phyloP scores from a whole-genome alignment of 2,113 vertebrate species.

The Pygoscelis adeliae region DNA sequence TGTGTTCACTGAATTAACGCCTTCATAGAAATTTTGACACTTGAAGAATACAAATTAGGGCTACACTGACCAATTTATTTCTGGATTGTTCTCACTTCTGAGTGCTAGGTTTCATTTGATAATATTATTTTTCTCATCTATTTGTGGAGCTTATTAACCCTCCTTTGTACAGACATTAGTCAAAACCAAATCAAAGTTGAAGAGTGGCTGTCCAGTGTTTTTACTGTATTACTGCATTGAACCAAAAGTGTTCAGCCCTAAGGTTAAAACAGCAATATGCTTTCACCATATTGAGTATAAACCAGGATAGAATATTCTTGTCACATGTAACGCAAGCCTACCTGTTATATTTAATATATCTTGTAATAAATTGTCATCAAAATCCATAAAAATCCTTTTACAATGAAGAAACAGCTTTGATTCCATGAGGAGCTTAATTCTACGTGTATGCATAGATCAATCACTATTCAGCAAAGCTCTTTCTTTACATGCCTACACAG shows the following conservation, averaged over 20 bases:
- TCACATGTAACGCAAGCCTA: not conserved
- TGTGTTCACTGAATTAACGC: not conserved
- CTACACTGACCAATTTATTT: not conserved
- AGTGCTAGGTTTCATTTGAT: not conserved
- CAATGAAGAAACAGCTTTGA: not conserved
- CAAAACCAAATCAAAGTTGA: not conserved
- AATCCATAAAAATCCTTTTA: not conserved
- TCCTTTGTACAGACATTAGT: not conserved
- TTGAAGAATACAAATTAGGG: not conserved
- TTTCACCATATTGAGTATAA: not conserved
- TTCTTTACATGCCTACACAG: not conserved
- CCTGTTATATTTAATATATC: not conserved
- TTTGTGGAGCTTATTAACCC: not conserved
- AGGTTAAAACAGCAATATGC: not conserved
- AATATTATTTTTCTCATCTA: not conserved
- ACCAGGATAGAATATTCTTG: not conserved
- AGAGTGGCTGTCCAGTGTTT: not conserved
- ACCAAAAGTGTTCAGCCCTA: not conserved
- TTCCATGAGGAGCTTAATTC: not conserved
- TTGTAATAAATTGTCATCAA: not conserved
- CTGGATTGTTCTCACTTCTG: not conserved
- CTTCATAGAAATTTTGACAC: not conserved
- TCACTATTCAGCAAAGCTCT: not conserved
- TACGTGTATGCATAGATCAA: not conserved
- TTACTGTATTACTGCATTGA: not conserved